phyloP scores from a whole-genome alignment of 2,888 invertebrate genomes.

The Folsomia candida region DNA sequence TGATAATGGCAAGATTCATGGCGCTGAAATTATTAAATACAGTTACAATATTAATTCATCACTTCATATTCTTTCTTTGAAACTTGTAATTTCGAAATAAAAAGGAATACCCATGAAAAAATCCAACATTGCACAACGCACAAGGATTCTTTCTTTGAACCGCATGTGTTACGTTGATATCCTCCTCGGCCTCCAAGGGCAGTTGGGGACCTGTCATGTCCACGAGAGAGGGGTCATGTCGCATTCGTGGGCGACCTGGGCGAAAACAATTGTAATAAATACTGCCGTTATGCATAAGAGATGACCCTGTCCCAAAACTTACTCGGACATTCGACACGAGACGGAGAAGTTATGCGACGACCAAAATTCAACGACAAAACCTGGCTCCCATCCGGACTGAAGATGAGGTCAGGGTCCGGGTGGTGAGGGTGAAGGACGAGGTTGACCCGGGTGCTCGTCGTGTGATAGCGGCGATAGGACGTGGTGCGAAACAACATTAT shows the following conservation, averaged over 20 bases:
- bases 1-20: not conserved
- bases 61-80: no score
- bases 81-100: no score
- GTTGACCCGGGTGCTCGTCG: no score
- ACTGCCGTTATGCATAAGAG: not conserved
- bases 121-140: not conserved
- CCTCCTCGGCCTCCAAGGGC: not conserved
- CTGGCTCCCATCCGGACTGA: not conserved
- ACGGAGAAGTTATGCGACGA: not conserved
- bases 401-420: not conserved
- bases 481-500: no score
- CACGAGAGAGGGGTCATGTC: constrained; percentile 5
- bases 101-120: not conserved
- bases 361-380: not conserved
- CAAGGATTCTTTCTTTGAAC: not conserved
- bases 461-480: no score
- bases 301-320: not conserved
- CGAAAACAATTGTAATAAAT: not conserved
- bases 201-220: not conserved
- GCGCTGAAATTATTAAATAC: no score
- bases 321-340: not conserved
- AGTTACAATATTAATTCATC: no score
- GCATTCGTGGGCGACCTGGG: not conserved
- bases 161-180: not conserved
- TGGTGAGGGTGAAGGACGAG: no score